phyloP scores from a whole-genome alignment of 2,888 invertebrate genomes.

The Heteropelma amictum region DNA sequence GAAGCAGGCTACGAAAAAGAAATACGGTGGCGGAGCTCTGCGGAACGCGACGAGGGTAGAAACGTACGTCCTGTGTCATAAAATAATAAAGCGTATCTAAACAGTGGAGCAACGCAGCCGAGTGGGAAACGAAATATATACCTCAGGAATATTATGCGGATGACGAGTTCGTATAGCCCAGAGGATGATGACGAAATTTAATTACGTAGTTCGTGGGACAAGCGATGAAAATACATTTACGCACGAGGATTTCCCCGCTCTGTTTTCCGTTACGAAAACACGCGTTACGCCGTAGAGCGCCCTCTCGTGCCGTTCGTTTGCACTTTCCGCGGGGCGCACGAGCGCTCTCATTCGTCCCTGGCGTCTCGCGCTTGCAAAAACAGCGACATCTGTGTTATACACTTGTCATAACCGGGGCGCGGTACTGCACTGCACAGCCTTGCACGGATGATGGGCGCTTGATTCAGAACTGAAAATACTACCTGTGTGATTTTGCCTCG shows the following conservation, averaged over 20 bases:
- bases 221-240: constrained; percentile 65
- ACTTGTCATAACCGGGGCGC: background rate
- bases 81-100: too few species aligned
- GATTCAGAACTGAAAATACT: constrained; percentile 15
- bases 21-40: too few species aligned
- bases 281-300: background rate
- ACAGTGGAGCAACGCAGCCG: constrained; percentile 31
- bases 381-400: constrained; percentile 23
- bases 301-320: constrained; percentile 9
- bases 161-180: constrained; percentile 65
- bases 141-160: too few species aligned
- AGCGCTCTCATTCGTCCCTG: background rate
- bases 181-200: constrained; percentile 73
- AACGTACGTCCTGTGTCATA: too few species aligned
- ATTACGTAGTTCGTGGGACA: constrained; percentile 69
- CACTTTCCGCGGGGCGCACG: background rate
- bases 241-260: background rate
- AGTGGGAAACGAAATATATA: too few species aligned
- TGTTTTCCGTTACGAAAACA: background rate
- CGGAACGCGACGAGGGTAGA: too few species aligned
- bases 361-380: background rate
- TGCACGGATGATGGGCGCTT: constrained; percentile 1
- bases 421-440: background rate
- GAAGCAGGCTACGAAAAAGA: too few species aligned
- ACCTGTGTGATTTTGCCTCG: constrained; percentile 24